Evolutionary conservation across 2,113 vertebrate species (phyloP).

Genomic region (Fulica atra): DNA sequence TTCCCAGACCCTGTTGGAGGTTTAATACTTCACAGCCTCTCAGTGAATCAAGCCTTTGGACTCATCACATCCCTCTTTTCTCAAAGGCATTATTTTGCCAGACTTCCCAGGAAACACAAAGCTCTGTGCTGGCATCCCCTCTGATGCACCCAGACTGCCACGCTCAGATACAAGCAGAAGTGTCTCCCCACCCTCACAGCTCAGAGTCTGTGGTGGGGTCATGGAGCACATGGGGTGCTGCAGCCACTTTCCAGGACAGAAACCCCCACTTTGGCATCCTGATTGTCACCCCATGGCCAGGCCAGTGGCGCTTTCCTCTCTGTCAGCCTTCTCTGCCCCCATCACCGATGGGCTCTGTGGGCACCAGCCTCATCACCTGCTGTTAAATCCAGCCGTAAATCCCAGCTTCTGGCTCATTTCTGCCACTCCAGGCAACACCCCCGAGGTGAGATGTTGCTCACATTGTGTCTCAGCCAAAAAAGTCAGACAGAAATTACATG

Average conservation of each 20-base stretch:
- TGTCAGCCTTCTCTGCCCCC: neutral
- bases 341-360: fast-evolving
- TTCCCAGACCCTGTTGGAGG: neutral
- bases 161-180: neutral
- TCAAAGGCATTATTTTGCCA: neutral
- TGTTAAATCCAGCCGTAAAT: neutral
- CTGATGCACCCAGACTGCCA: neutral
- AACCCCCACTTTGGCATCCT: neutral
- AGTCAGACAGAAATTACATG: neutral
- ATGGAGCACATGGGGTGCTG: neutral
- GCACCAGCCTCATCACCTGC: neutral
- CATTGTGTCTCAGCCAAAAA: neutral
- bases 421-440: neutral
- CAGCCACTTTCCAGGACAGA: neutral
- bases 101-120: neutral
- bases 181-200: neutral
- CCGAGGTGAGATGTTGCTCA: neutral
- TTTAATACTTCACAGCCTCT: neutral
- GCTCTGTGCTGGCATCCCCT: neutral
- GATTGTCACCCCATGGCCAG: fast-evolving
- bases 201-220: neutral
- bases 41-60: neutral
- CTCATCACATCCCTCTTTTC: neutral
- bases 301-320: fast-evolving
- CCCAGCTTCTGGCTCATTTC: neutral